phyloP scores from a whole-genome alignment of 2,113 vertebrate genomes.

The Terrapene triunguis region DNA sequence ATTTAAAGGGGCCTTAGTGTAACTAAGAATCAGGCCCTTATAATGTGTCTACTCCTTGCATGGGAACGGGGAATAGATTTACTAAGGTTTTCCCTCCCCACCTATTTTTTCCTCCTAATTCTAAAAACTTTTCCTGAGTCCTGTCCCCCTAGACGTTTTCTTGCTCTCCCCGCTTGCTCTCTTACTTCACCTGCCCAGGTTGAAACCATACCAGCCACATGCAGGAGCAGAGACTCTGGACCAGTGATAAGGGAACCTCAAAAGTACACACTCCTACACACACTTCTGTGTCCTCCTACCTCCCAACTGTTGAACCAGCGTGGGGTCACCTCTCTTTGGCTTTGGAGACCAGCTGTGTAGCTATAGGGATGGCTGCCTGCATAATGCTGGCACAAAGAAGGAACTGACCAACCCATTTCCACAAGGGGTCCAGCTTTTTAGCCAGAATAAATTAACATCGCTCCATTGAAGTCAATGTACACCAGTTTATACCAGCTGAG shows the following conservation, averaged over 20 bases:
- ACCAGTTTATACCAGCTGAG: neutral
- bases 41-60: too few relatives aligned
- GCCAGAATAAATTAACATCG: neutral
- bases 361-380: too few relatives aligned
- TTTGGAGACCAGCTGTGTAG: neutral
- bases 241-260: neutral
- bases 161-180: neutral
- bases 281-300: neutral
- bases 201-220: neutral
- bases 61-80: too few relatives aligned
- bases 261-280: neutral
- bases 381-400: neutral
- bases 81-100: neutral
- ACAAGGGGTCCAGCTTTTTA: neutral
- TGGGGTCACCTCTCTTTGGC: neutral
- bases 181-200: neutral
- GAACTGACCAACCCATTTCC: neutral
- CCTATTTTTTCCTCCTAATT: neutral
- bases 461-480: neutral
- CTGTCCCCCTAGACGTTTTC: neutral
- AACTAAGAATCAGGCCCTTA: neutral
- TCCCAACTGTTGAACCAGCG: neutral
- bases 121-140: neutral
- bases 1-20: neutral
- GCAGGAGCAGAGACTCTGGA: neutral